A percentile compares a stretch with the other conserved stretches of the same genome.
Evolutionary conservation across 2,888 invertebrate species (phyloP).

Genomic region (Sminthurinus aureus): DNA sequence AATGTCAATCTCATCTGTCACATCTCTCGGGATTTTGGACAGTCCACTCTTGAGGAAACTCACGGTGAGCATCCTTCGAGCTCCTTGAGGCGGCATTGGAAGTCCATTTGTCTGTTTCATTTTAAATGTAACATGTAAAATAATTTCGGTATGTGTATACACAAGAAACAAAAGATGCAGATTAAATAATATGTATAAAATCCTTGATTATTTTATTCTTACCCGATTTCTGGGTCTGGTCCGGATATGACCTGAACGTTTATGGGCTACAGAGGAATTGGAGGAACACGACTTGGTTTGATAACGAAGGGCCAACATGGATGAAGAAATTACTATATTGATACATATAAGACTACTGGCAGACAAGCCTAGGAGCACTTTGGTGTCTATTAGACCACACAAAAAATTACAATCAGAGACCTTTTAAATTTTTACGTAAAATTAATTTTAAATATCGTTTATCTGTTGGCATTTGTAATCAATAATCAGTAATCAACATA

Average conservation of each 20-base stretch:
- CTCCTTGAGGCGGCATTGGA: conserved; percentile 25
- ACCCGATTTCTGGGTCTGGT: conserved; percentile 46
- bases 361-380: conserved; percentile 54
- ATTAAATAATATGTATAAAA: too few relatives aligned
- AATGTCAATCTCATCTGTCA: conserved; percentile 52
- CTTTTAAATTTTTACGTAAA: too few relatives aligned
- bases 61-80: conserved; percentile 53
- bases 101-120: background rate
- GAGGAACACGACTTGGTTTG: conserved; percentile 47
- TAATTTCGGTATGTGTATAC: too few relatives aligned
- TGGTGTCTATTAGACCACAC: conserved; percentile 54
- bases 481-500: too few relatives aligned
- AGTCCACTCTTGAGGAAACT: conserved; percentile 56
- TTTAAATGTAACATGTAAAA: too few relatives aligned
- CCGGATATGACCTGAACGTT: conserved; percentile 48
- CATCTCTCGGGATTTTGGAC: conserved; percentile 54
- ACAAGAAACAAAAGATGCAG: too few relatives aligned
- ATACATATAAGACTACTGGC: conserved; percentile 56
- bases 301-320: conserved; percentile 57
- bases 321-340: conserved; percentile 56
- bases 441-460: too few relatives aligned
- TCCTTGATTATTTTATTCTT: too few relatives aligned
- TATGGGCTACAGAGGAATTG: conserved; percentile 24
- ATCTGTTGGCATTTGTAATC: too few relatives aligned
- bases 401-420: too few relatives aligned